These are phyloP conservation scores for Lophotriccus pileatus DNA, from an alignment of 2,797 vertebrate genomes.

Conservation along the genomic window DNA sequence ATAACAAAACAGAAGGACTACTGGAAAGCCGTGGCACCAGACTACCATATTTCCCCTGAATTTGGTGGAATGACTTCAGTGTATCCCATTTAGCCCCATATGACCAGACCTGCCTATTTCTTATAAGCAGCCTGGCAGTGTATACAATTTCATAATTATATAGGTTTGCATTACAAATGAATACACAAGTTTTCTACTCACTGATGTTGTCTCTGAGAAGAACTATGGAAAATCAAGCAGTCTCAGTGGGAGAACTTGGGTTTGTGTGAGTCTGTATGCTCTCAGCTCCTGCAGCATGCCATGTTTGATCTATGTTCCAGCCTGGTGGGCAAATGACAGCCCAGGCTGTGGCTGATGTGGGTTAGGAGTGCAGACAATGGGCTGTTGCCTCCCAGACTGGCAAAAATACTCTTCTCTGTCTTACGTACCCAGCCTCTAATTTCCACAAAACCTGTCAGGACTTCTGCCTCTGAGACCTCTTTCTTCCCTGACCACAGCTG, in stretches of 20 bases:
- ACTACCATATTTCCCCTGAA: neutral
- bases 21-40: neutral
- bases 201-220: neutral
- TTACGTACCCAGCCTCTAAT: neutral
- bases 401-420: neutral
- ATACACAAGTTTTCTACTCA: neutral
- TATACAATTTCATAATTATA: neutral
- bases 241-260: neutral
- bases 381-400: neutral
- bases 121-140: neutral
- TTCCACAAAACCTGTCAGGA: neutral
- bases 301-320: neutral
- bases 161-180: neutral
- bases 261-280: neutral
- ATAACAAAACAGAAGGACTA: neutral
- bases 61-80: neutral
- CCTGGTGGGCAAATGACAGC: neutral
- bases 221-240: neutral
- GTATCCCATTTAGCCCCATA: neutral
- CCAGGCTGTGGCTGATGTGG: neutral
- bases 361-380: neutral
- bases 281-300: neutral
- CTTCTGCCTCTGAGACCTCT: neutral
- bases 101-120: neutral
- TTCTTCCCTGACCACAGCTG: neutral